Conservation (phyloP, 2,113 vertebrate species). For the Glaucidium brasilianum region DNA sequence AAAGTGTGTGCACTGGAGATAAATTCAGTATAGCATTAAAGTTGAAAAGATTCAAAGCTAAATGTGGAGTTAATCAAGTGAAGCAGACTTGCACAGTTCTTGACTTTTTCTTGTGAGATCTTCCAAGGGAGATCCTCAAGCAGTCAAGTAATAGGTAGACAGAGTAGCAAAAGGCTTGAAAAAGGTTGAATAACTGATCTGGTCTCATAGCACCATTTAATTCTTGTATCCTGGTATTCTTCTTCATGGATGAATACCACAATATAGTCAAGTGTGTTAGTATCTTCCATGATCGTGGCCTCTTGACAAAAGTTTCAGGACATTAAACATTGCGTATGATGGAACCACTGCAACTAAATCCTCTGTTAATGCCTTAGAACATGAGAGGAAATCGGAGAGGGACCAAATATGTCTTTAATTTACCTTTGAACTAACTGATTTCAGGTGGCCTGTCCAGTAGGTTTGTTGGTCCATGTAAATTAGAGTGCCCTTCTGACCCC, state of each 20-base stretch:
- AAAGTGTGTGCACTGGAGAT: background rate
- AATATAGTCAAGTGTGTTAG: background rate
- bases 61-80: background rate
- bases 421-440: constrained; percentile 49
- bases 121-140: background rate
- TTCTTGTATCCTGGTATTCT: background rate
- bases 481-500: constrained; percentile 6
- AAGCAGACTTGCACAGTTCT: background rate
- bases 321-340: background rate
- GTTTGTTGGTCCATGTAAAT: background rate
- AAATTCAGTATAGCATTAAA: background rate
- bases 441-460: constrained; percentile 22
- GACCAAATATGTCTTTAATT: constrained; percentile 47
- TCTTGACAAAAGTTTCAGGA: background rate
- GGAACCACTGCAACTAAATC: background rate
- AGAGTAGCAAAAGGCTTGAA: background rate
- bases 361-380: background rate
- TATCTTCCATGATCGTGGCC: background rate
- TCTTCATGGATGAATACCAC: background rate
- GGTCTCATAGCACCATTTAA: background rate
- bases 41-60: background rate
- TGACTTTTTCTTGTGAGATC: background rate
- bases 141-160: background rate
- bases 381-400: constrained; percentile 1
- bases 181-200: background rate